phyloP scores from a whole-genome alignment of 2,888 invertebrate species.

The Mayetiola destructor region DNA sequence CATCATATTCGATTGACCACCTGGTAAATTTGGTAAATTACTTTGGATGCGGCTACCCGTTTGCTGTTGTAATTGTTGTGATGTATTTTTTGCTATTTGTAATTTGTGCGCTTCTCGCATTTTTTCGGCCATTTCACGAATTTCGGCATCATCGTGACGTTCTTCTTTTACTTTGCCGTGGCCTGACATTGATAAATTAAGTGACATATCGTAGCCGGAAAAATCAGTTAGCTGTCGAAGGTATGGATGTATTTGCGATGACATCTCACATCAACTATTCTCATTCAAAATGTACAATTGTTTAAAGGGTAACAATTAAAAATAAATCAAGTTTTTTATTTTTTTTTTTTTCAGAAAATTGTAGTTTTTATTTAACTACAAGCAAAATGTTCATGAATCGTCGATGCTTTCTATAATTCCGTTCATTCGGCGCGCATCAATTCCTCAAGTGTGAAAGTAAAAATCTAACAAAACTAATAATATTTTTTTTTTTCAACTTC shows the following conservation, averaged over 20 bases:
- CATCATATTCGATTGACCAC: slow-evolving; percentile 41
- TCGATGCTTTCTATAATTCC: not conserved
- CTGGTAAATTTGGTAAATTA: not conserved
- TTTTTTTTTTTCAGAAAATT: no score
- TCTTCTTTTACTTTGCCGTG: slow-evolving; percentile 29
- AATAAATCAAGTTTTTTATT: no score
- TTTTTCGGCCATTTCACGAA: slow-evolving; percentile 70
- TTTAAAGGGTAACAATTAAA: not conserved
- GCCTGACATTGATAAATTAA: not conserved
- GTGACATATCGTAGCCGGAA: not conserved
- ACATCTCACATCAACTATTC: not conserved
- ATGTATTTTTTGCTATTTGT: slow-evolving; percentile 36
- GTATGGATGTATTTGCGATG: not conserved
- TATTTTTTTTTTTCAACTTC: not conserved
- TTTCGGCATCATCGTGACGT: slow-evolving; percentile 65
- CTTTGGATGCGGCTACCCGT: not conserved
- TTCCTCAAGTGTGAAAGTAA: not conserved
- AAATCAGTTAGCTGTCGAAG: not conserved
- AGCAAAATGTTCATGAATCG: not conserved
- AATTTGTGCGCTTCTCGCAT: slow-evolving; percentile 72
- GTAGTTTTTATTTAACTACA: no score
- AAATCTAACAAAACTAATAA: not conserved
- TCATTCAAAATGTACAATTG: not conserved
- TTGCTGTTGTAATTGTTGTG: slow-evolving; percentile 23
- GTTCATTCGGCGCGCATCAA: not conserved